A percentile compares a stretch with the other conserved stretches of the same genome.
Conservation (phyloP, 2,797 vertebrate species). For the Psittacula echo region DNA sequence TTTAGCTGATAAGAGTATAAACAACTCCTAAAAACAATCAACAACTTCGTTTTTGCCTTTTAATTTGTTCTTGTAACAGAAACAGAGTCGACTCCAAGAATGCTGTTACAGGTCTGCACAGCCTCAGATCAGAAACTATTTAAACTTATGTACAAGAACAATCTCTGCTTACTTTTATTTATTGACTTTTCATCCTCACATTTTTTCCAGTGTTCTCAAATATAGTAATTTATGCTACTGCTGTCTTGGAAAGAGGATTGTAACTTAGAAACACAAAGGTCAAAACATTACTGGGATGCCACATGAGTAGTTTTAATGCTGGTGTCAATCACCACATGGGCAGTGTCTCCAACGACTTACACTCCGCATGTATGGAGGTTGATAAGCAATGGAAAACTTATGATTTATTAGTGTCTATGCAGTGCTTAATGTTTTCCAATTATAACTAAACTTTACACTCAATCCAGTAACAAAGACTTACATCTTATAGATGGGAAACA, state of each 20-base stretch:
- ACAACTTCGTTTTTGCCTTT: neutral
- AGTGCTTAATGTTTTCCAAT: fast-evolving
- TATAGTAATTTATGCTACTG: neutral
- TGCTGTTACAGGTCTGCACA: neutral
- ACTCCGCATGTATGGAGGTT: fast-evolving
- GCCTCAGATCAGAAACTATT: neutral
- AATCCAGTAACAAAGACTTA: neutral
- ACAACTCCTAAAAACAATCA: neutral
- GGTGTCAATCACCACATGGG: neutral
- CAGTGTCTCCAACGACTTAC: neutral
- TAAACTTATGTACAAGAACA: neutral
- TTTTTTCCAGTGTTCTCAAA: neutral
- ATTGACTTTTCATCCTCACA: neutral
- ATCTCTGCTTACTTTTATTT: neutral
- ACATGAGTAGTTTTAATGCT: neutral
- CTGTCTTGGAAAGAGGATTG: neutral
- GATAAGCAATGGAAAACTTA: neutral
- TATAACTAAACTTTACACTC: neutral
- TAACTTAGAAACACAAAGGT: neutral
- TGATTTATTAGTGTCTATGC: neutral
- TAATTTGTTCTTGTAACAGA: neutral
- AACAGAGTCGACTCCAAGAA: neutral
- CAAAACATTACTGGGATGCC: neutral
- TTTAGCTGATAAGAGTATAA: fast-evolving
- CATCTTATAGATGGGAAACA: neutral